Evolutionary conservation across 2,888 invertebrate species (phyloP).

Genomic region (Caenorhabditis virilis): DNA sequence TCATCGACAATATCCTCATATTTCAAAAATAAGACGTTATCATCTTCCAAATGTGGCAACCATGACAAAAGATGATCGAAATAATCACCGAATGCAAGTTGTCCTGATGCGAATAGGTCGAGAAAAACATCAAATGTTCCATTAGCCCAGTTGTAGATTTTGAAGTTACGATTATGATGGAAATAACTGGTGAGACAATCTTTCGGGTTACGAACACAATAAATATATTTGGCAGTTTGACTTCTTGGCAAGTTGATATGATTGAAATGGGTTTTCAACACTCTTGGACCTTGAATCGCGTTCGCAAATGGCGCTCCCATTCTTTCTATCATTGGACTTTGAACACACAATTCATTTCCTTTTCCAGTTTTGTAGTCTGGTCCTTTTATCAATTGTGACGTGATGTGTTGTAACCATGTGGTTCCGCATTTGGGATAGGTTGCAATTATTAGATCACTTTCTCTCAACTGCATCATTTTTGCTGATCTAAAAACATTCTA

Average conservation of each 20-base stretch:
- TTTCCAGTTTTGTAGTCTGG: conserved; percentile 38
- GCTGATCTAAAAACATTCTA: conserved; percentile 47
- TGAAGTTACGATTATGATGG: conserved; percentile 65
- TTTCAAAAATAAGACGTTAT: conserved; percentile 62
- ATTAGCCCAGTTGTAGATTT: conserved; percentile 62
- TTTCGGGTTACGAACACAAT: conserved; percentile 66
- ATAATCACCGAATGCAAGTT: conserved; percentile 65
- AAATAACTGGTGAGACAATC: conserved; percentile 61
- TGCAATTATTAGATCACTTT: conserved; percentile 65
- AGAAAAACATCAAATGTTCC: conserved; percentile 64
- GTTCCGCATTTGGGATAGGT: conserved; percentile 69
- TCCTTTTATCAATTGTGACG: conserved; percentile 58
- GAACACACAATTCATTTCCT: conserved; percentile 59
- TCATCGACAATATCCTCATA: conserved; percentile 65
- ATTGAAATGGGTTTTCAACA: conserved; percentile 65
- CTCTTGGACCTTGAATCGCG: conserved; percentile 56
- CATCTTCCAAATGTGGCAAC: conserved; percentile 55
- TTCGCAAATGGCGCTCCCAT: conserved; percentile 64
- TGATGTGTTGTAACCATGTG: conserved; percentile 68
- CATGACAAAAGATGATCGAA: conserved; percentile 62
- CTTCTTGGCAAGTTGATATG: conserved; percentile 62
- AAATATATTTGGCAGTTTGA: conserved; percentile 65
- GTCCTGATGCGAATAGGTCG: conserved; percentile 58
- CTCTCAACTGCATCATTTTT: conserved; percentile 53
- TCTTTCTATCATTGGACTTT: conserved; percentile 67